phyloP scores from a whole-genome alignment of 2,113 vertebrate species.

The Platysteira castanea region DNA sequence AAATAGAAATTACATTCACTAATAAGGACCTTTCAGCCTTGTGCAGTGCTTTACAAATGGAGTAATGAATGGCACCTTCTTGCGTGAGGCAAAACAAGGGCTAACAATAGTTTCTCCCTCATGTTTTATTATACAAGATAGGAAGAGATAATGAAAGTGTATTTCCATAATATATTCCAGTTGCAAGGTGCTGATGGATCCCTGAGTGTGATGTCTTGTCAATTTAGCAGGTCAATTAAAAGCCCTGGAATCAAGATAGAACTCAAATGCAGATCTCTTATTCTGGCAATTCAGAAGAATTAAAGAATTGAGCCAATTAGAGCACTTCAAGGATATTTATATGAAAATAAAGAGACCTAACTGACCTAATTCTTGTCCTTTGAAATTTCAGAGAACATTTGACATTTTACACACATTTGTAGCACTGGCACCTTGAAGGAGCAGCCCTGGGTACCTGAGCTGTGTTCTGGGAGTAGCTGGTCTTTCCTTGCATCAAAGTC shows the following conservation, averaged over 20 bases:
- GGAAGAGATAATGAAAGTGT: background rate
- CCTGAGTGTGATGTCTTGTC: slow-evolving; percentile 6
- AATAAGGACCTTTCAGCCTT: background rate
- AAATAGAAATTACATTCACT: background rate
- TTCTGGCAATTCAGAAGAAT: background rate
- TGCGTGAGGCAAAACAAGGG: background rate
- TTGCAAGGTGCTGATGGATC: background rate
- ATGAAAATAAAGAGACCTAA: background rate
- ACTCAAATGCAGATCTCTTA: background rate
- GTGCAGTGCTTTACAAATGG: background rate
- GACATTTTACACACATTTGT: rapidly evolving
- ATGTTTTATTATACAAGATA: slow-evolving; percentile 27
- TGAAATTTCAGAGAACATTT: background rate
- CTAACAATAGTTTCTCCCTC: slow-evolving; percentile 20
- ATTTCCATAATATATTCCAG: slow-evolving; percentile 43
- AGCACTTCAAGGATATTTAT: background rate
- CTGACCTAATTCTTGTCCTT: background rate
- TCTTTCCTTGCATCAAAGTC: background rate
- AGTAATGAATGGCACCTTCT: background rate
- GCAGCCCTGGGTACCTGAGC: background rate
- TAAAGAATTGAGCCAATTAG: background rate
- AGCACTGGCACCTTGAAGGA: background rate
- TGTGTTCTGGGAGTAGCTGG: background rate
- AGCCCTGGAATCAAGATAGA: background rate
- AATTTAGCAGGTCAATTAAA: slow-evolving; percentile 18